These are phyloP conservation scores for Nipponia nippon DNA, from an alignment of 2,113 vertebrate genomes.

Conservation along the genomic window DNA sequence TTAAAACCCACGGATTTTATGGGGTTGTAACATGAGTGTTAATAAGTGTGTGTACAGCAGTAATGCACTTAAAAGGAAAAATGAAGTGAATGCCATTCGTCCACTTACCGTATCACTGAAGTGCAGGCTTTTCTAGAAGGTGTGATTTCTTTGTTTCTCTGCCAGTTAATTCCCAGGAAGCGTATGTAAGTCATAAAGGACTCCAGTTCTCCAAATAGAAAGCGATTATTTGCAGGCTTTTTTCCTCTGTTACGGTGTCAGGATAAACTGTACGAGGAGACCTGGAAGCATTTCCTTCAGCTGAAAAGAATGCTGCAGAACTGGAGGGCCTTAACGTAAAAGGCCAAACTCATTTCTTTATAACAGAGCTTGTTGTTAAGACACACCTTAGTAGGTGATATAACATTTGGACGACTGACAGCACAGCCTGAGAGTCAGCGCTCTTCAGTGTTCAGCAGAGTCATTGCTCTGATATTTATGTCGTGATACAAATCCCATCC, in stretches of 20 bases:
- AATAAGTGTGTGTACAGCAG: background rate
- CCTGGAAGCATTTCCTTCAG: conserved; percentile 2
- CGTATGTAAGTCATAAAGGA: background rate
- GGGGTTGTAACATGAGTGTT: background rate
- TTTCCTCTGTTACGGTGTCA: background rate
- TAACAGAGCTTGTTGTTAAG: background rate
- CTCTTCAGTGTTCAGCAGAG: background rate
- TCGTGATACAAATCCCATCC: background rate
- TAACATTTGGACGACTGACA: background rate
- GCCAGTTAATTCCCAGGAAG: background rate
- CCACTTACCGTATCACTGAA: background rate
- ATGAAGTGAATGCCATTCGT: background rate
- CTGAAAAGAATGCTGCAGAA: conserved; percentile 36
- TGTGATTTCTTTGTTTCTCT: background rate
- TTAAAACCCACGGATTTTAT: background rate
- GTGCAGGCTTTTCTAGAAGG: background rate
- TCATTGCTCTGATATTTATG: background rate
- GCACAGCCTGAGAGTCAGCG: background rate
- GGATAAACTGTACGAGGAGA: background rate
- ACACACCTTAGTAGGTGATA: background rate
- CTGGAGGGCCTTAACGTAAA: background rate
- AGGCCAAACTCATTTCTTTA: background rate
- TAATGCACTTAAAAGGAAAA: background rate
- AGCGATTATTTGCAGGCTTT: background rate
- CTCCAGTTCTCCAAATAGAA: background rate